A percentile compares a stretch with the other conserved stretches of the same genome.
phyloP scores from a whole-genome alignment of 1,140 invertebrate species.

The Ceratoteleas bidentatus region DNA sequence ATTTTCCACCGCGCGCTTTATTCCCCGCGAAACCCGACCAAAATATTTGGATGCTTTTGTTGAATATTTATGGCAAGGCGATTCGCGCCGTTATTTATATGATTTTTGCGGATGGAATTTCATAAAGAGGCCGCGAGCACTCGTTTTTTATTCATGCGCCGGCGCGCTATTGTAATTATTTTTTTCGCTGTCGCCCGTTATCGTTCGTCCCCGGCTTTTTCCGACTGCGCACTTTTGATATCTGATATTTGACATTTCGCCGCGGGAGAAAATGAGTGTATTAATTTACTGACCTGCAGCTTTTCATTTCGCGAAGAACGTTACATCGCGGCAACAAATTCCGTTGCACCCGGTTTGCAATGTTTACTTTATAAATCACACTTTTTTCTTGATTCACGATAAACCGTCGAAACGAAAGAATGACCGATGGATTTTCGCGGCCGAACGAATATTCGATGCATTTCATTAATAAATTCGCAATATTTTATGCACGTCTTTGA shows the following conservation, averaged over 20 bases:
- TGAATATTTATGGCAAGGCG: conserved; percentile 60
- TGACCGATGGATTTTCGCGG: conserved; percentile 3
- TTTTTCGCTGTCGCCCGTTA: conserved; percentile 13
- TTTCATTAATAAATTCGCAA: conserved; percentile 16
- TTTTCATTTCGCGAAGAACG: not conserved
- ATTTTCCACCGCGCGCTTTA: conserved; percentile 46
- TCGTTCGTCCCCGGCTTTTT: conserved; percentile 9
- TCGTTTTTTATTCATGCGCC: conserved; percentile 58
- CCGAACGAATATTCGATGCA: conserved; percentile 4
- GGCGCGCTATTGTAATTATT: conserved; percentile 56
- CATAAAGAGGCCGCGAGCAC: conserved; percentile 46
- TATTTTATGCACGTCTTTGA: conserved; percentile 6
- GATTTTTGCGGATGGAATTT: conserved; percentile 59
- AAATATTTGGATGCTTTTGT: conserved; percentile 58
- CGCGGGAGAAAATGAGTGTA: conserved; percentile 4
- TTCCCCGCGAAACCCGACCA: conserved; percentile 34
- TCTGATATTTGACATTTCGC: conserved; percentile 43
- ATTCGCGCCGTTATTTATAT: conserved; percentile 59
- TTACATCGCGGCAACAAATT: conserved; percentile 1
- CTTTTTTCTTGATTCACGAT: not conserved
- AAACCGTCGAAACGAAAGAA: not conserved
- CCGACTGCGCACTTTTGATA: conserved; percentile 35
- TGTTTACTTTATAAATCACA: not conserved
- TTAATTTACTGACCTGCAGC: conserved; percentile 23
- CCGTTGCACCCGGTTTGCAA: too few species aligned